Evolutionary conservation across 2,797 vertebrate species (phyloP).

Genomic region (Eutrigla gurnardus): DNA sequence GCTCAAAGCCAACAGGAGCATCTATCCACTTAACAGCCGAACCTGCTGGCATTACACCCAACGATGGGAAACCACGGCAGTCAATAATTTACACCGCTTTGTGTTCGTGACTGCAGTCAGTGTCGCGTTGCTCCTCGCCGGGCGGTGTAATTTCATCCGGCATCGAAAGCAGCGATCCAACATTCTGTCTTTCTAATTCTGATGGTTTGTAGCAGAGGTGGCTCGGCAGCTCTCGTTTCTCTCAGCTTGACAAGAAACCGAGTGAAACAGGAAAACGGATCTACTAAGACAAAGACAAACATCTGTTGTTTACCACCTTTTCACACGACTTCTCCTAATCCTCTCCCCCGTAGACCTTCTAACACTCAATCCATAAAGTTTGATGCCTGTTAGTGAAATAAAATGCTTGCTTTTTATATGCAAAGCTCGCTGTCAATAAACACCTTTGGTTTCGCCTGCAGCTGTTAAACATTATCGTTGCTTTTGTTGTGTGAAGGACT

Average conservation of each 20-base stretch:
- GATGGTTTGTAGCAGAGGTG: background rate
- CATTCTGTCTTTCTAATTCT: background rate
- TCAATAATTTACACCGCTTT: conserved; percentile 19
- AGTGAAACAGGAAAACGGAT: background rate
- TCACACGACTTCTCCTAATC: background rate
- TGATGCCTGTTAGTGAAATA: background rate
- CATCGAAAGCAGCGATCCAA: conserved; percentile 8
- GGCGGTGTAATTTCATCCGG: conserved; percentile 29
- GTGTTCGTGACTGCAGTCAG: background rate
- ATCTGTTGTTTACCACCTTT: background rate
- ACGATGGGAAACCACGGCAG: background rate
- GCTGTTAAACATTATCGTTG: background rate
- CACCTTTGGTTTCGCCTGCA: background rate
- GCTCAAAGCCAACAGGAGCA: background rate
- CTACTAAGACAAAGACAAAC: conserved; percentile 4
- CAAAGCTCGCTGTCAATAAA: background rate
- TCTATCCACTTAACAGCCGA: background rate
- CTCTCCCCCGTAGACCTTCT: background rate
- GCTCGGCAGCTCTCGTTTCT: background rate
- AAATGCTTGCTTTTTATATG: background rate
- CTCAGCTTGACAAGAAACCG: background rate
- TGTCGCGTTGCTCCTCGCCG: background rate
- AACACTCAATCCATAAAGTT: background rate
- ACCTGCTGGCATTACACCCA: background rate
- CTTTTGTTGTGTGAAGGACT: background rate